Evolutionary conservation across 2,888 invertebrate genomes (phyloP), one percentile per base, ranked within the genome.

Genomic region (Leptopilina syphax): DNA sequence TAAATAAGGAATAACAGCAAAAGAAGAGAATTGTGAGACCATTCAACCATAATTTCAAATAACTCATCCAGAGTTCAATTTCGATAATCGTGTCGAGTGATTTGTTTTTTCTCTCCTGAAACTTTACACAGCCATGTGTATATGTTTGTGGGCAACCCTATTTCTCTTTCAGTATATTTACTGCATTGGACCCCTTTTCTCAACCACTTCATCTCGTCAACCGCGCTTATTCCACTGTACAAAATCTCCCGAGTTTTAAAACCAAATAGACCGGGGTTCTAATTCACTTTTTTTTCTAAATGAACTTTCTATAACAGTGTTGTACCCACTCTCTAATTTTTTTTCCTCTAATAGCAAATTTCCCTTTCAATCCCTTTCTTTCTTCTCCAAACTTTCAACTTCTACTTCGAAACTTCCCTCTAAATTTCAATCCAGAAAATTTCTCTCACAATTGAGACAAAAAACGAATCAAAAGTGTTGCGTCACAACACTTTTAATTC

Each of bases 101-200:
- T 57, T 60, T 73, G 57, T 73, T 73, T 70, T 73, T 81, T 79
- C 57, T 66, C 57, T 57, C 70, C 12, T 41, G 57, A 57, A 82
- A 83, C 80, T 83, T 81, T 82, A 83, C 82, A 73, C 76, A 78
- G 77, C 81, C 83, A 34, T 8, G 82, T 82, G 83, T 83, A 18
- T 18, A 18, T 18, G 83, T 82, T 83, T 78, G 79, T 73, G 78
- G 76, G 73, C 77, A 50, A 80, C 76, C 60, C 76, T 73, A 80
- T 77, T 34, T 81, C 79, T 68, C 77, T 50, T 50, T 81, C 66
- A 79, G 67, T 79, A 73, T 77, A 76, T 77, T 65, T 78, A 50
- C 57, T 44, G 73, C 34, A 50, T 50, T 73, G 57, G 41, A 41
- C 57, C 73, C 73, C 50, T 10, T 73, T 73, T 73, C 10, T 34